phyloP scores from a whole-genome alignment of 2,797 vertebrate genomes.

The Takifugu ocellatus region DNA sequence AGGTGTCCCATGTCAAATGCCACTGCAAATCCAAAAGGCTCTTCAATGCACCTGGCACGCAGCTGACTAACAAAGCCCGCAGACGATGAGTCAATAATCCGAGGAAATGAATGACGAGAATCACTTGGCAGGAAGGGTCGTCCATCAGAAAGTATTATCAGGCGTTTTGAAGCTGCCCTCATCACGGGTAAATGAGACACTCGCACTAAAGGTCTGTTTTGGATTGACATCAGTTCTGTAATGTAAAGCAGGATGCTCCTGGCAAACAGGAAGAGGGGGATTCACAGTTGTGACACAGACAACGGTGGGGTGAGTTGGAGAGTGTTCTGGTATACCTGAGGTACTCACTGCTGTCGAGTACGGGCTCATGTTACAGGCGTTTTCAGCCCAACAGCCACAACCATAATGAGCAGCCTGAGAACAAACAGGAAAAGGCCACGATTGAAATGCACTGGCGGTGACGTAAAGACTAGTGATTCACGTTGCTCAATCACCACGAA shows the following conservation, averaged over 20 bases:
- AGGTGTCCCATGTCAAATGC: conserved; percentile 59
- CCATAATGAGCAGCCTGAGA: conserved; percentile 95
- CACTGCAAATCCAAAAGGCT: conserved; percentile 46
- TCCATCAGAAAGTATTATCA: conserved; percentile 61
- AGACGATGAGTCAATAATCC: conserved; percentile 64
- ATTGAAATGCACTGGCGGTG: too few relatives aligned
- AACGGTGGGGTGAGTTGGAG: background rate
- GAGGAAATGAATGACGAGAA: conserved; percentile 68
- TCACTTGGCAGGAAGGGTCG: conserved; percentile 50
- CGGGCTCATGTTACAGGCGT: conserved; percentile 86
- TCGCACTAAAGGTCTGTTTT: conserved; percentile 34
- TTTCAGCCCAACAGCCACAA: conserved; percentile 99
- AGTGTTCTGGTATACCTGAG: conserved; percentile 86
- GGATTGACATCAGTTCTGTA: conserved; percentile 40
- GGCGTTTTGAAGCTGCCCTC: conserved; percentile 47
- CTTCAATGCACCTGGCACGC: conserved; percentile 60
- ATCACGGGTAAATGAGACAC: conserved; percentile 21
- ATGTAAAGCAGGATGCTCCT: conserved; percentile 17
- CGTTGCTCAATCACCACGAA: conserved; percentile 4
- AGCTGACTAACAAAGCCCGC: conserved; percentile 59
- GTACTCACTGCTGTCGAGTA: conserved; percentile 99
- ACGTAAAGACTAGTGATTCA: conserved; percentile 14
- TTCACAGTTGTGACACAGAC: background rate
- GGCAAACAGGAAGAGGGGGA: conserved; percentile 16
- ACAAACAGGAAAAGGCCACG: conserved; percentile 28